These are phyloP conservation scores for Mixornis gularis DNA, from an alignment of 2,113 vertebrate genomes.

Conservation along the genomic window DNA sequence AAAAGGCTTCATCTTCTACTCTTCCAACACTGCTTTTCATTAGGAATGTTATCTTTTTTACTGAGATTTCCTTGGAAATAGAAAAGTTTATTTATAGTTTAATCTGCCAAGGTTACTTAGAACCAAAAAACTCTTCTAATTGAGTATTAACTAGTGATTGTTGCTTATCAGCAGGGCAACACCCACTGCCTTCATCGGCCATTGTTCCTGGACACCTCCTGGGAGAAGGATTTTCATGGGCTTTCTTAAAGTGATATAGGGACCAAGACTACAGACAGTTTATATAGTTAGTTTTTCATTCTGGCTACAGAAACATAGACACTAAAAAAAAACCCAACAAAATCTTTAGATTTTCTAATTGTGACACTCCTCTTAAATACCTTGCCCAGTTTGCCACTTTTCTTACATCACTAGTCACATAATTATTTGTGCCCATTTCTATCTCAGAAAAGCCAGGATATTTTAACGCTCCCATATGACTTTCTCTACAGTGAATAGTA, in stretches of 20 bases:
- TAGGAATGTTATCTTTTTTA: not conserved
- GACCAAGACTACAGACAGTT: not conserved
- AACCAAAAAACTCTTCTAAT: not conserved
- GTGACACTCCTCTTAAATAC: not conserved
- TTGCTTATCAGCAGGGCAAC: not conserved
- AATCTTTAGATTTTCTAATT: not conserved
- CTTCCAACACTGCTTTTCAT: not conserved
- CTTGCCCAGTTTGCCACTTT: not conserved
- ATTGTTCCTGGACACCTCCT: not conserved
- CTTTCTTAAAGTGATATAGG: not conserved
- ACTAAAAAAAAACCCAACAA: not conserved
- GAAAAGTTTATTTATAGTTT: not conserved
- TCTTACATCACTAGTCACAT: not conserved
- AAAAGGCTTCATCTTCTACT: not conserved
- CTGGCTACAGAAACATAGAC: not conserved
- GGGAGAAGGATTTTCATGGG: not conserved
- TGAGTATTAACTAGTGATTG: not conserved
- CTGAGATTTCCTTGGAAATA: not conserved
- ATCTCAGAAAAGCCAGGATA: not conserved
- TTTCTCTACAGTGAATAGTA: not conserved
- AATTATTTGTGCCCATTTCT: not conserved
- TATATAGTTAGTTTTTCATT: not conserved
- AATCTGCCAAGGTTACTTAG: not conserved
- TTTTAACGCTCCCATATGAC: not conserved
- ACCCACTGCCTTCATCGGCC: not conserved